Evolutionary conservation across 2,888 invertebrate genomes (phyloP).

Genomic region (Diloba caeruleocephala): DNA sequence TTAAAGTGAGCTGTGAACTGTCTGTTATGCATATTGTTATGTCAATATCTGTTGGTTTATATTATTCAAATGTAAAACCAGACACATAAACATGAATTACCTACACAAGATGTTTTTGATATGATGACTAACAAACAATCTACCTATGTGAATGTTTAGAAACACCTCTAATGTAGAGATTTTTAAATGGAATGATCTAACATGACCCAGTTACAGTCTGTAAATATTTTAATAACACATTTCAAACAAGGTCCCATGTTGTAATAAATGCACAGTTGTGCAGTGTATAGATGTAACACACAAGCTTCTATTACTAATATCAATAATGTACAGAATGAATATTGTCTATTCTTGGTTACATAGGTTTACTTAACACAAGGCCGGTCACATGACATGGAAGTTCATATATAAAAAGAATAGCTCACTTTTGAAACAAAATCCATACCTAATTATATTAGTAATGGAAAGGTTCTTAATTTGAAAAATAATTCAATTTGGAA

Average conservation of each 20-base stretch:
- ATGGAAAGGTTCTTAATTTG: conserved; percentile 8
- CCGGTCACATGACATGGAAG: conserved; percentile 21
- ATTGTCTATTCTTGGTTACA: conserved; percentile 25
- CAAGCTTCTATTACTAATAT: conserved; percentile 28
- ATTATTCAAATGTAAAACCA: no score
- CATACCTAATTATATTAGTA: not conserved
- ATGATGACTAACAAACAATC: no score
- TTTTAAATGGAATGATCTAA: conserved; percentile 8
- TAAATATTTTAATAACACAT: conserved; percentile 27
- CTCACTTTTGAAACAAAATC: conserved; percentile 17
- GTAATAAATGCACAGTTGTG: conserved; percentile 26
- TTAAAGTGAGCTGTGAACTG: no score
- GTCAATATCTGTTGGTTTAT: not conserved
- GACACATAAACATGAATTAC: no score
- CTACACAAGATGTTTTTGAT: no score
- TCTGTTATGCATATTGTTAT: no score
- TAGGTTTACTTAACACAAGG: conserved; percentile 46
- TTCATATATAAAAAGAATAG: no score
- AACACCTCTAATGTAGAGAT: conserved; percentile 7
- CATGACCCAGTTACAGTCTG: conserved; percentile 24
- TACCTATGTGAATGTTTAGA: not conserved
- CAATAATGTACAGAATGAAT: conserved; percentile 19
- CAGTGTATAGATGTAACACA: conserved; percentile 19
- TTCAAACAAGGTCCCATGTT: conserved; percentile 22
- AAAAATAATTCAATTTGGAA: conserved; percentile 5